Percentiles rank a stretch among this genome's conserved stretches.
These are phyloP conservation scores for Grantiella picta DNA, from an alignment of 2,113 vertebrate species.

Conservation along the genomic window DNA sequence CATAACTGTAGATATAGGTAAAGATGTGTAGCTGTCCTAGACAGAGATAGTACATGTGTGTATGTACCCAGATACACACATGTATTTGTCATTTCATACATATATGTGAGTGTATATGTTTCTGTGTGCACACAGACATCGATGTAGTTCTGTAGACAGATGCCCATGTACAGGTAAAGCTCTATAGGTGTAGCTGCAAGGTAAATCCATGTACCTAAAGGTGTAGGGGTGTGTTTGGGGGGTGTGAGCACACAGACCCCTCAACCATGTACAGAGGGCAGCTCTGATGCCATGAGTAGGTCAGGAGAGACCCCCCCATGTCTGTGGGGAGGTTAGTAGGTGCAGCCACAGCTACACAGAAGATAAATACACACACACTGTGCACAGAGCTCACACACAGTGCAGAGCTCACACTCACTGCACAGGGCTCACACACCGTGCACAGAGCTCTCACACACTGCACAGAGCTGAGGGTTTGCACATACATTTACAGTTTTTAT, in stretches of 20 bases:
- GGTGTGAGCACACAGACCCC: neutral
- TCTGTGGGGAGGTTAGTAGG: neutral
- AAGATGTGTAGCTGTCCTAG: neutral
- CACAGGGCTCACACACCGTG: neutral
- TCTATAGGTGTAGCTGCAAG: neutral
- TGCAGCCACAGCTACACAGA: neutral
- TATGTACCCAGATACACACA: neutral
- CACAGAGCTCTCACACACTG: too few relatives aligned
- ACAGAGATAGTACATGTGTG: neutral
- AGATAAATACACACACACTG: neutral
- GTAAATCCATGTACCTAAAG: neutral
- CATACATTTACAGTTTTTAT: neutral
- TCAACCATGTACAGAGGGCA: neutral
- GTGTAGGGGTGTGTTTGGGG: neutral
- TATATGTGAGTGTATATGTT: neutral
- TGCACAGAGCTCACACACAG: neutral
- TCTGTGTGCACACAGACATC: neutral
- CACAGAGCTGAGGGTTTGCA: neutral
- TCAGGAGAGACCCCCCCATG: accelerated
- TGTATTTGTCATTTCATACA: neutral
- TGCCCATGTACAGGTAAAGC: neutral
- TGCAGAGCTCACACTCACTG: neutral
- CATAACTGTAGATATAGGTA: neutral
- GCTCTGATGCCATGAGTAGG: neutral
- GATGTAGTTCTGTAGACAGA: neutral